These are phyloP conservation scores for Morpho helenor DNA, from an alignment of 2,888 invertebrate genomes.

Conservation along the genomic window DNA sequence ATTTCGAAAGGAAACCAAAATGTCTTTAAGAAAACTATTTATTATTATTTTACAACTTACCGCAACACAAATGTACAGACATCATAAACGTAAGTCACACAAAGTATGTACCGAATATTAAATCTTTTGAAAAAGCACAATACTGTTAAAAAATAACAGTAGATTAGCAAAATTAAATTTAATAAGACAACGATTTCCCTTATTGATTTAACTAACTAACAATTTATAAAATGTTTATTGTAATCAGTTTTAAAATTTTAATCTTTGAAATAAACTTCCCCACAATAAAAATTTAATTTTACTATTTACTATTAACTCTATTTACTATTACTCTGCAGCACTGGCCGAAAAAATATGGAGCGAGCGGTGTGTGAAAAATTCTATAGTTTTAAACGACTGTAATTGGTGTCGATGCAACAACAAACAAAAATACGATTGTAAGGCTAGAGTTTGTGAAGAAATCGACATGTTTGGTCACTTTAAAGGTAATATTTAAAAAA, in stretches of 20 bases:
- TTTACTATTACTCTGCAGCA: slow-evolving; percentile 36
- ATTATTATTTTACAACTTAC: slow-evolving; percentile 12
- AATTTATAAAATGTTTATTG: too few relatives aligned
- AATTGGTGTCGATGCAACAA: slow-evolving; percentile 56
- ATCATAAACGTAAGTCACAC: slow-evolving; percentile 42
- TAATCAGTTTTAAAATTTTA: too few relatives aligned
- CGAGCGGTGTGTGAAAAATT: slow-evolving; percentile 36
- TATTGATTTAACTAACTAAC: too few relatives aligned
- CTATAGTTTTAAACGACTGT: slow-evolving; percentile 55
- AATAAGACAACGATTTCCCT: too few relatives aligned
- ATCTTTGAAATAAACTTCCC: too few relatives aligned
- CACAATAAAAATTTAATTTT: too few relatives aligned
- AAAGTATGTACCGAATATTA: too few relatives aligned
- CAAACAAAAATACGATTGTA: slow-evolving; percentile 39
- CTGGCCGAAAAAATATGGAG: slow-evolving; percentile 39
- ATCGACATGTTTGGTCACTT: slow-evolving; percentile 69
- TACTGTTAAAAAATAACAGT: too few relatives aligned
- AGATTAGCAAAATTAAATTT: too few relatives aligned
- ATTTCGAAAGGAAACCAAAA: neutral
- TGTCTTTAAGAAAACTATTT: slow-evolving; percentile 2
- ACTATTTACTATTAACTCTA: too few relatives aligned
- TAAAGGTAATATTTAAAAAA: slow-evolving; percentile 41
- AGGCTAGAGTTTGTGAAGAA: slow-evolving; percentile 42
- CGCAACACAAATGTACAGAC: slow-evolving; percentile 17
- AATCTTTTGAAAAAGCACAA: too few relatives aligned